Conservation (phyloP, 2,113 vertebrate genomes). For the Poeciliopsis turrubarensis region DNA sequence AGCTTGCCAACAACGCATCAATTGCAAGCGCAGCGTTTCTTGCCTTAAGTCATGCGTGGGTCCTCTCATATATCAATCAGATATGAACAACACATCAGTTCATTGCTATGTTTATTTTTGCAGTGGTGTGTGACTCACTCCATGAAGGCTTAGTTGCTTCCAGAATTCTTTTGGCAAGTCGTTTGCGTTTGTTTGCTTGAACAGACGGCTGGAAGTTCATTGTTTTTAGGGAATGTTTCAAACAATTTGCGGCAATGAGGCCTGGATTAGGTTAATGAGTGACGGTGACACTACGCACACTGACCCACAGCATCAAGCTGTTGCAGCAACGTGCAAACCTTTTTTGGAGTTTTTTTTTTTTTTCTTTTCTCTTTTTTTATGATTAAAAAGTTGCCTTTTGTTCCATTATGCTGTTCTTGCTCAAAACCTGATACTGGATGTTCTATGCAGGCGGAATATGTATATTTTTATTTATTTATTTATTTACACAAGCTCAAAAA, state of each 20-base stretch:
- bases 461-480: not conserved
- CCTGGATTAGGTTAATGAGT: not conserved
- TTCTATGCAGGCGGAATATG: not conserved
- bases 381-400: not conserved
- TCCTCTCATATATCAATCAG: not conserved
- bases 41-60: not conserved
- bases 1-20: not conserved
- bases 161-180: not conserved
- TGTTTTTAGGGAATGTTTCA: not conserved
- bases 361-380: not conserved
- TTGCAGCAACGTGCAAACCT: not conserved
- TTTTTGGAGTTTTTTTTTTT: not conserved
- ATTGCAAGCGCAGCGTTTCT: not conserved
- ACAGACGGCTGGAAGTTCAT: not conserved
- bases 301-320: not conserved
- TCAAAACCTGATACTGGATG: not conserved
- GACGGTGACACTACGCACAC: not conserved
- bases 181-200: not conserved
- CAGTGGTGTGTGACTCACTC: not conserved
- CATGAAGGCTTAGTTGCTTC: not conserved
- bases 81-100: not conserved
- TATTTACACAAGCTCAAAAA: not conserved
- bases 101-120: not conserved
- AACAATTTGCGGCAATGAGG: not conserved
- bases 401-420: not conserved